These are phyloP conservation scores for Nysson spinosus DNA, from an alignment of 2,888 invertebrate genomes.

Conservation along the genomic window DNA sequence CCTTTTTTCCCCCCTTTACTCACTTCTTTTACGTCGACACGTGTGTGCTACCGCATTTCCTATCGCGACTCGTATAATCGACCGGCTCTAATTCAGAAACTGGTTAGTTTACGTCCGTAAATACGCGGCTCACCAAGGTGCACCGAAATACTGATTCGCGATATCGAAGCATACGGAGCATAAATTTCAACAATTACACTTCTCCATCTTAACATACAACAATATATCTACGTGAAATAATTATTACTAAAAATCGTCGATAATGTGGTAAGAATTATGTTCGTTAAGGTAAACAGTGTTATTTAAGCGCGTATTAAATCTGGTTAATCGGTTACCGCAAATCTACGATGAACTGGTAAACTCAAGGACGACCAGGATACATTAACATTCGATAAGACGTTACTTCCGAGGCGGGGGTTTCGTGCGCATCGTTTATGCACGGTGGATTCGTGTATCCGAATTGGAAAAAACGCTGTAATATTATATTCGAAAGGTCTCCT, in stretches of 20 bases:
- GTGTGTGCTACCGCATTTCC: constrained; percentile 28
- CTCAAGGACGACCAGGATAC: constrained; percentile 41
- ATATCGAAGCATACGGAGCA: neutral
- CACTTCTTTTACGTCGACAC: constrained; percentile 37
- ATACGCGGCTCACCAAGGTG: neutral
- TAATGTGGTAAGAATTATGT: too few relatives aligned
- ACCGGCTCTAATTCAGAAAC: constrained; percentile 22
- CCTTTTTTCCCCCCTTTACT: too few relatives aligned
- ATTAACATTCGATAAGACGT: constrained; percentile 17
- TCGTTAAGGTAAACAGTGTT: too few relatives aligned
- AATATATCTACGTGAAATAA: too few relatives aligned
- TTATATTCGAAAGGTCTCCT: constrained; percentile 4
- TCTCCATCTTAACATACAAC: too few relatives aligned
- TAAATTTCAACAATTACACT: constrained; percentile 1
- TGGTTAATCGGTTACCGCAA: too few relatives aligned
- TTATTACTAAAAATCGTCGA: too few relatives aligned
- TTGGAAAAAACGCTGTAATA: neutral
- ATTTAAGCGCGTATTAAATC: too few relatives aligned
- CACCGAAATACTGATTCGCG: neutral
- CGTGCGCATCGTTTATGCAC: neutral
- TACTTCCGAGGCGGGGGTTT: too few relatives aligned
- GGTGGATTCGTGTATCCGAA: neutral
- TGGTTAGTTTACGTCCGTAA: constrained; percentile 23
- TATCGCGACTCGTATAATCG: constrained; percentile 5
- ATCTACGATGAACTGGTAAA: too few relatives aligned